Base-by-base conservation (phyloP, 1,140 invertebrate species). In the Rhyzopertha dominica region DNA sequence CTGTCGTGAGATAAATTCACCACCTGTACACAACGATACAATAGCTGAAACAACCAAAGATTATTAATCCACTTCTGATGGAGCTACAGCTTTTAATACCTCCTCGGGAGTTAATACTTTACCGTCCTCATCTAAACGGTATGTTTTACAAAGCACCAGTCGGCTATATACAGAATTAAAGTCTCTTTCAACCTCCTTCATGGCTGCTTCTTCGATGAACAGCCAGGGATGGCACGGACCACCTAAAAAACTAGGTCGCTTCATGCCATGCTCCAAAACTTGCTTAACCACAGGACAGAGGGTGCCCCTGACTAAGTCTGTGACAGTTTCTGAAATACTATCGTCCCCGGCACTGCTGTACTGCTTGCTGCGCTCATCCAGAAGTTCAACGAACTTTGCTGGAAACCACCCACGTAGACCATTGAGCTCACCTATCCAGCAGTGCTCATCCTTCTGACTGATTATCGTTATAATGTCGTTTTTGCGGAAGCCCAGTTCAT, bases 381-480 rank as follows among this genome's bases (percentile, higher is more conserved):
- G 74, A 37, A 98, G 71, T 65, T 95, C 87, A 0, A 98, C 95
- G 78, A 97, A 98, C 72, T 96, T 93, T 4, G 97, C 95, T 13
- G 97, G 97, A 75, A 99, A 99, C 96, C 96, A 99, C 25, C 96
- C 96, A 66, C 91, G 75, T 22, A 97, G 68, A 2, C 96, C 96
- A 78, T 99, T 98, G 2, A 99, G 68, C 71, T 99, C 97, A 32
- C 97, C 97, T 49, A 98, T 85, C 97, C 97, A 99, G 68, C 97
- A 99, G 68, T 99, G 95, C 65, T 99, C 97, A 75, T 99, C 97
- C 67, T 94, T 93, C 63, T 95, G 92, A 61, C 90, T 96, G 18
- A 99, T 86, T 23, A 99, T 91, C 31, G 90, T 96, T 29, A 98
- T 97, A 12, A 98, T 92, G 71, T 98, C 95, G 77, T 98, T 98